These are phyloP conservation scores for Cyanoramphus novaezelandiae DNA, from an alignment of 2,113 vertebrate genomes.

Conservation along the genomic window DNA sequence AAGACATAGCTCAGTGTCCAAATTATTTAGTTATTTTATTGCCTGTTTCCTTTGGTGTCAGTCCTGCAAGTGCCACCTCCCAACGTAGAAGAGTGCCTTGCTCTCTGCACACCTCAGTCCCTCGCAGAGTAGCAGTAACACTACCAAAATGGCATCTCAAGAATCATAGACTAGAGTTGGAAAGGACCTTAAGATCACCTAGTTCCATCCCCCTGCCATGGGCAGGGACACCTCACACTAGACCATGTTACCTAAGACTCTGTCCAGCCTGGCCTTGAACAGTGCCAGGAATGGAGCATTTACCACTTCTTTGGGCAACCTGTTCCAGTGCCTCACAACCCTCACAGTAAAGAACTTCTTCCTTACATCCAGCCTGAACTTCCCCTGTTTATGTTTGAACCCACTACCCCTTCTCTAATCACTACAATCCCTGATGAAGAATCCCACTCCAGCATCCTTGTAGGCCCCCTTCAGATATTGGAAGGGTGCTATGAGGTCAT, in stretches of 20 bases:
- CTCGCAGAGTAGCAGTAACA: background rate
- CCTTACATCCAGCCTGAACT: background rate
- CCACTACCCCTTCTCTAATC: background rate
- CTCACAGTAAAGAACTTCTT: background rate
- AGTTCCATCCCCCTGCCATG: background rate
- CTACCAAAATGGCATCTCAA: background rate
- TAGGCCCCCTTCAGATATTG: background rate
- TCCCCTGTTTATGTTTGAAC: background rate
- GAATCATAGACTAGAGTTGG: background rate
- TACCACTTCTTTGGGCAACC: background rate
- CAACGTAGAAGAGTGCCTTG: background rate
- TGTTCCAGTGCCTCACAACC: background rate
- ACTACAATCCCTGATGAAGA: background rate
- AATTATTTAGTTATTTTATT: background rate
- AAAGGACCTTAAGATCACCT: background rate
- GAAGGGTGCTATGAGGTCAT: background rate
- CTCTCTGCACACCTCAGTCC: background rate
- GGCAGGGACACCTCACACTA: background rate
- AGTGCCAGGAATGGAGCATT: background rate
- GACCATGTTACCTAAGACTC: background rate
- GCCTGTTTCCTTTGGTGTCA: background rate
- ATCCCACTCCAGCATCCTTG: background rate
- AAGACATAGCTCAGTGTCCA: background rate
- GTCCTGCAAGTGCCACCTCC: background rate
- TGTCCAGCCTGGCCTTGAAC: background rate